Conservation (phyloP, 2,797 vertebrate species). For the Galagoides demidoff region DNA sequence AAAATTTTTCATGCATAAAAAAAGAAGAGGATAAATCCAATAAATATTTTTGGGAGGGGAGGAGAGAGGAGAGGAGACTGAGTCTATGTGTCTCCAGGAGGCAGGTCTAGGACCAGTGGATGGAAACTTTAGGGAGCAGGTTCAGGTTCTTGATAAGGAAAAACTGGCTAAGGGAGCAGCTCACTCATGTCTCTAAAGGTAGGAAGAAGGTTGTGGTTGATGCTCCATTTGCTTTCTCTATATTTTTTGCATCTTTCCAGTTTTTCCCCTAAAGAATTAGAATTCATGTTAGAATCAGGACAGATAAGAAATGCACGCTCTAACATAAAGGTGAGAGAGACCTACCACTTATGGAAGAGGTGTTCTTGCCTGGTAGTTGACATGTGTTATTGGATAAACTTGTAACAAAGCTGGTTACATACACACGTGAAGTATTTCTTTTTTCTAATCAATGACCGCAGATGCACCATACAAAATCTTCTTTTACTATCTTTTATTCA, state of each 20-base stretch:
- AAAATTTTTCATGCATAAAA: slow-evolving; percentile 11
- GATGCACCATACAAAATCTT: background rate
- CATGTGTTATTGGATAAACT: background rate
- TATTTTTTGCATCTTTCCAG: background rate
- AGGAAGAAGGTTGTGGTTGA: background rate
- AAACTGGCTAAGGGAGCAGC: background rate
- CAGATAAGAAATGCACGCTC: background rate
- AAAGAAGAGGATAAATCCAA: background rate
- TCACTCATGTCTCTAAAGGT: background rate
- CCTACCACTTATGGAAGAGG: background rate
- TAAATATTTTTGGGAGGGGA: background rate
- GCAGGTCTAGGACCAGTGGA: background rate
- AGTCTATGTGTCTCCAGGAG: background rate
- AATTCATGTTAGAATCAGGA: slow-evolving; percentile 30
- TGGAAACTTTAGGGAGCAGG: slow-evolving; percentile 17
- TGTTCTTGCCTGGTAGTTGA: background rate
- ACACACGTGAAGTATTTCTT: background rate
- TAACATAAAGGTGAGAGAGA: background rate
- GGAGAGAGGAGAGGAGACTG: background rate
- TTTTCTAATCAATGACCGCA: background rate
- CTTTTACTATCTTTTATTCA: background rate
- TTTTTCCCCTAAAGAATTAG: background rate
- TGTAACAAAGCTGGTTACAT: background rate
- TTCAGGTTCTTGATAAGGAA: background rate
- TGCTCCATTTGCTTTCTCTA: background rate